Percentiles rank a stretch among this genome's conserved stretches.
phyloP scores from a whole-genome alignment of 1,140 invertebrate species.

The Limonius californicus region DNA sequence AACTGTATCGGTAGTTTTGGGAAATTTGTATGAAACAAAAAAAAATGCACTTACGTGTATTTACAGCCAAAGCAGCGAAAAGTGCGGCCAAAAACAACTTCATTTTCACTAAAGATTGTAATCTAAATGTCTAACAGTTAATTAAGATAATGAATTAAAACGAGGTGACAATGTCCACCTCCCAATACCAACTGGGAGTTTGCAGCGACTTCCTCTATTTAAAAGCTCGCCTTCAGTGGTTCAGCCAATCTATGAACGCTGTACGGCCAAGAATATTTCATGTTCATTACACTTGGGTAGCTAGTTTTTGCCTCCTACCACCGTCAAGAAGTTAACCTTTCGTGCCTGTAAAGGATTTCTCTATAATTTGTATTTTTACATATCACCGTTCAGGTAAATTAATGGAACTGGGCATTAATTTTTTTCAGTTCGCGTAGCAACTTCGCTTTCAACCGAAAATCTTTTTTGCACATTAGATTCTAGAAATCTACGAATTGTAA shows the following conservation, averaged over 20 bases:
- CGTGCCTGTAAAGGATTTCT: neutral
- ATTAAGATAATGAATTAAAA: neutral
- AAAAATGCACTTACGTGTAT: neutral
- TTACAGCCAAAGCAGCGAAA: neutral
- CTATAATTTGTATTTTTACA: neutral
- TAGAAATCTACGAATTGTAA: too few species aligned
- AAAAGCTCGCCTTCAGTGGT: slow-evolving; percentile 5
- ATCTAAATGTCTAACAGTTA: neutral
- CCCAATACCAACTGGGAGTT: slow-evolving; percentile 1
- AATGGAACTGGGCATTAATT: too few species aligned
- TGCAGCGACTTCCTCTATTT: neutral
- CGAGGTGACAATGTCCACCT: slow-evolving; percentile 10
- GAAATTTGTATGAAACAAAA: too few species aligned
- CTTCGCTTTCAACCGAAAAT: too few species aligned
- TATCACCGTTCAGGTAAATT: too few species aligned
- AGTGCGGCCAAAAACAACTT: neutral
- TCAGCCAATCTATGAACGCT: slow-evolving; percentile 1
- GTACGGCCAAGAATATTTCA: neutral
- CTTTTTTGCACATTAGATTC: neutral
- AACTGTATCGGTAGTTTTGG: too few species aligned
- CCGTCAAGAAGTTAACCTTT: slow-evolving; percentile 5
- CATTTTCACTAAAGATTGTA: slow-evolving; percentile 2
- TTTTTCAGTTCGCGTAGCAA: too few species aligned
- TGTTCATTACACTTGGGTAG: neutral
- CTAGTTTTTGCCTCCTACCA: slow-evolving; percentile 5